A percentile compares a stretch with the other conserved stretches of the same genome.
phyloP scores from a whole-genome alignment of 2,113 vertebrate species.

The Cnemophilus loriae region DNA sequence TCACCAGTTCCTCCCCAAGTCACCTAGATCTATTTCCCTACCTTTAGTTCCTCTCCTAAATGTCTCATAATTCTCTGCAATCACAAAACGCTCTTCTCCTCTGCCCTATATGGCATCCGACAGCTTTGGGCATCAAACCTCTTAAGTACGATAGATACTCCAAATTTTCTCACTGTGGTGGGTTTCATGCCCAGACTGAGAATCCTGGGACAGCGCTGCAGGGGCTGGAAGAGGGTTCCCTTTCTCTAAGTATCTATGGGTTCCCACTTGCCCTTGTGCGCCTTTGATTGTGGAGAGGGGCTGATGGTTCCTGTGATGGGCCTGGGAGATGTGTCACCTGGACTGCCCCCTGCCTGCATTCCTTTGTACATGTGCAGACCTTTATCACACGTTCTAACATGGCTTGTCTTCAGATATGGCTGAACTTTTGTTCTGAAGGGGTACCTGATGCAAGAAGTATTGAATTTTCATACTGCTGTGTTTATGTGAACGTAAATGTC shows the following conservation, averaged over 20 bases:
- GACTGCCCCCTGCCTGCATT: not conserved
- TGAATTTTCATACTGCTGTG: not conserved
- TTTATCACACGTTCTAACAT: not conserved
- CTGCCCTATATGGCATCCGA: not conserved
- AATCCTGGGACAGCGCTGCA: not conserved
- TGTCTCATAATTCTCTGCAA: not conserved
- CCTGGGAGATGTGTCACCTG: not conserved
- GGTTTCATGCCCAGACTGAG: not conserved
- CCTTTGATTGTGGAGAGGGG: not conserved
- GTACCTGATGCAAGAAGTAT: not conserved
- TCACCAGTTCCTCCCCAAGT: not conserved
- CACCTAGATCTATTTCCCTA: not conserved
- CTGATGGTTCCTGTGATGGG: not conserved
- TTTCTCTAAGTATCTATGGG: not conserved
- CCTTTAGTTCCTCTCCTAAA: not conserved
- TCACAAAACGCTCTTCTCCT: not conserved
- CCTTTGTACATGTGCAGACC: not conserved
- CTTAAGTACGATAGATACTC: not conserved
- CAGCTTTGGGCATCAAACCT: not conserved
- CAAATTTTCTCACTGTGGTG: fast-evolving
- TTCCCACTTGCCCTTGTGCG: not conserved
- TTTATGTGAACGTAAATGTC: not conserved
- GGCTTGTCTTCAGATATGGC: not conserved
- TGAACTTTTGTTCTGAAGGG: not conserved
- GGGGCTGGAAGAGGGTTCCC: not conserved